Evolutionary conservation across 2,888 invertebrate genomes (phyloP).

Genomic region (Agrotis exclamationis): DNA sequence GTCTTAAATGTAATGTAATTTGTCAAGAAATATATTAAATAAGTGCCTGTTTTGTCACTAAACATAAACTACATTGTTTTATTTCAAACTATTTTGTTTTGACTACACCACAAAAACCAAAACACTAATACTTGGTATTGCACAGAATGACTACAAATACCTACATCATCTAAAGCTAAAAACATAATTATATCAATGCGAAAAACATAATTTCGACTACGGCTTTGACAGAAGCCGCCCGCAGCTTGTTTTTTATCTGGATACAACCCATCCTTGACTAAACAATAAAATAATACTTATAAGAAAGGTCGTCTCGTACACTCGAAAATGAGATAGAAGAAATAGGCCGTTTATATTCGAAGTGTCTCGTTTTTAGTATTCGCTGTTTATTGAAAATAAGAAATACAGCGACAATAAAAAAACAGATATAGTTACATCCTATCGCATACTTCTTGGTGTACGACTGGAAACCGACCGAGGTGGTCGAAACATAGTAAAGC

Average conservation of each 20-base stretch:
- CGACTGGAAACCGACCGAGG: too few species aligned
- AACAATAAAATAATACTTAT: constrained; percentile 1
- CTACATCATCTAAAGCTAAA: constrained; percentile 22
- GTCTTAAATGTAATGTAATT: constrained; percentile 57
- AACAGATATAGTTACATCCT: too few species aligned
- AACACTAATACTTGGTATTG: constrained; percentile 46
- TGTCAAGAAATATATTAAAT: constrained; percentile 60
- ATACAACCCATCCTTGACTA: background rate
- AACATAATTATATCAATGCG: constrained; percentile 3
- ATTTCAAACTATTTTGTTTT: constrained; percentile 38
- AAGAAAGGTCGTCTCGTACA: background rate
- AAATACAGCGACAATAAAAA: background rate
- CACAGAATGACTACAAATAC: constrained; percentile 48
- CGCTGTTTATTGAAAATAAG: background rate
- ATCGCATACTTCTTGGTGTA: too few species aligned
- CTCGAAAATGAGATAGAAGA: background rate
- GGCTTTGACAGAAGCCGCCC: constrained; percentile 39
- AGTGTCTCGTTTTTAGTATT: background rate
- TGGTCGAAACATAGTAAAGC: too few species aligned
- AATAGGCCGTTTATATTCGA: background rate
- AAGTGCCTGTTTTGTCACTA: constrained; percentile 53
- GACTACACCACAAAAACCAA: constrained; percentile 31
- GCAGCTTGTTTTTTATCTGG: constrained; percentile 36
- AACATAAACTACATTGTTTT: constrained; percentile 34
- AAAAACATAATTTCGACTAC: constrained; percentile 8